These are phyloP conservation scores for Spilarctia lutea DNA, from an alignment of 2,888 invertebrate genomes.

Conservation along the genomic window DNA sequence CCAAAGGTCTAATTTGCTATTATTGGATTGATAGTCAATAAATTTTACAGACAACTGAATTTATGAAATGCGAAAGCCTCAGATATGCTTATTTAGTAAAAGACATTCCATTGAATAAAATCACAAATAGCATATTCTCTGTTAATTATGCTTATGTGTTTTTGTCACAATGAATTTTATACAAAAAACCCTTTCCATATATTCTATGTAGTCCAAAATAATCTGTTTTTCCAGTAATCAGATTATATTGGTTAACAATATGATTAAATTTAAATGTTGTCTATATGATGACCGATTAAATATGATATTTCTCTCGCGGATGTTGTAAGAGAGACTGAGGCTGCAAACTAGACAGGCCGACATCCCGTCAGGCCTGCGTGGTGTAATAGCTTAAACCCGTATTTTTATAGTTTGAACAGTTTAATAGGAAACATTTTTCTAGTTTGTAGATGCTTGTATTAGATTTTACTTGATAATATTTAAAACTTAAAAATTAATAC, in stretches of 20 bases:
- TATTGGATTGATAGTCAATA: constrained; percentile 29
- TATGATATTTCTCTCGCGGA: no score
- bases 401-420: no score
- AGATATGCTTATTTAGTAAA: constrained; percentile 10
- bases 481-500: background rate
- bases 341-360: no score
- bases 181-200: background rate
- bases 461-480: background rate
- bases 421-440: background rate
- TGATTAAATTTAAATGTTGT: no score
- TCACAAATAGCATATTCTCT: background rate
- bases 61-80: constrained; percentile 28
- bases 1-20: constrained; percentile 19
- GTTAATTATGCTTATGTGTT: background rate
- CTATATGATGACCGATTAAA: no score
- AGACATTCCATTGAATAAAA: constrained; percentile 6
- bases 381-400: no score
- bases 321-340: no score
- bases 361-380: no score
- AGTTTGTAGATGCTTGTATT: background rate
- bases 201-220: background rate
- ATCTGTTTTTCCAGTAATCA: background rate
- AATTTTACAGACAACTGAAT: constrained; percentile 37
- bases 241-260: background rate
- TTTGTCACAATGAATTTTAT: background rate